phyloP scores from a whole-genome alignment of 2,797 vertebrate genomes.

The Darevskia mixta region DNA sequence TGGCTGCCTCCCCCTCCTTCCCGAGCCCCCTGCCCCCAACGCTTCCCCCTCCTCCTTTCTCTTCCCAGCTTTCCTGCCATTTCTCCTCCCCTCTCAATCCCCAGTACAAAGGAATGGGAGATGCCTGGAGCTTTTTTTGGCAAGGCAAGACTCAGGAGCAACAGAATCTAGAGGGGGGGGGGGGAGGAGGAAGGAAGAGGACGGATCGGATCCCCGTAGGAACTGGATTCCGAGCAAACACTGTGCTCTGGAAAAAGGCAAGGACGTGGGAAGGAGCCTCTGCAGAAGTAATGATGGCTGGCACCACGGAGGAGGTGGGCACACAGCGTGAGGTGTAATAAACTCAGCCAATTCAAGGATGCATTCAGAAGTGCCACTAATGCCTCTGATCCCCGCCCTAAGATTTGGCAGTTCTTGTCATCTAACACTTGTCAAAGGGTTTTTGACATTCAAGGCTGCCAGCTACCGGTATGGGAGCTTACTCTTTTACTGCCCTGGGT shows the following conservation, averaged over 20 bases:
- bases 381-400: not conserved
- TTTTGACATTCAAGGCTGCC: not conserved
- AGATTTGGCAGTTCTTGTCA: not conserved
- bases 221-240: conserved; percentile 17
- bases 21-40: not conserved
- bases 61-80: conserved; percentile 27
- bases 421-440: too few relatives aligned
- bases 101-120: conserved; percentile 72
- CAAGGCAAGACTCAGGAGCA: conserved; percentile 68
- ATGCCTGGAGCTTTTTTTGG: conserved; percentile 70
- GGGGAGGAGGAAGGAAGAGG: conserved; percentile 23
- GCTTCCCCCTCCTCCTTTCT: not conserved
- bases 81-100: conserved; percentile 58
- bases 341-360: not conserved
- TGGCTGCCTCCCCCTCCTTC: not conserved
- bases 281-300: not conserved
- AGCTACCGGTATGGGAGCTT: not conserved
- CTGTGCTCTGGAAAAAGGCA: not conserved
- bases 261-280: not conserved
- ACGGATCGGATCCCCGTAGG: conserved; percentile 23
- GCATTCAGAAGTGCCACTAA: not conserved
- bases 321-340: not conserved
- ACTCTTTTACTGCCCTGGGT: not conserved
- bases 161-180: conserved; percentile 51
- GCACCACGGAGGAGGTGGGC: not conserved